These are phyloP conservation scores for Apteryx mantelli DNA, from an alignment of 2,113 vertebrate genomes.

Conservation along the genomic window DNA sequence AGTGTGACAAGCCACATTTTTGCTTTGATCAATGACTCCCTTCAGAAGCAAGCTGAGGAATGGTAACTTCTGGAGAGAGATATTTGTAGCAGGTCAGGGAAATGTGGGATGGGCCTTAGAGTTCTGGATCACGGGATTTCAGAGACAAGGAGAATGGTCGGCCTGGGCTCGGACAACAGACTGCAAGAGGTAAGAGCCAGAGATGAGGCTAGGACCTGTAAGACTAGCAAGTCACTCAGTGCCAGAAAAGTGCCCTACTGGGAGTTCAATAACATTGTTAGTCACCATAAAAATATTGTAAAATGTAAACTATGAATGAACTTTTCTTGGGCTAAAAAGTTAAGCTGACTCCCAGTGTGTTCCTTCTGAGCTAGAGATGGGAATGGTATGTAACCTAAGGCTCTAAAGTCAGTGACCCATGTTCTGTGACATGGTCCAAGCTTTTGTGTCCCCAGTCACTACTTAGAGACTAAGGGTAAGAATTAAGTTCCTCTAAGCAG, in stretches of 20 bases:
- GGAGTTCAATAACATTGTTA: constrained; percentile 36
- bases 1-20: background rate
- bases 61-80: background rate
- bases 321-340: background rate
- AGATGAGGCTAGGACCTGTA: background rate
- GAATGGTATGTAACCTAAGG: background rate
- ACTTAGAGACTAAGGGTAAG: background rate
- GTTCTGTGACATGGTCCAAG: background rate
- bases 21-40: background rate
- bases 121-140: background rate
- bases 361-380: background rate
- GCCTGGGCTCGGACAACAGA: background rate
- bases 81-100: background rate
- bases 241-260: background rate
- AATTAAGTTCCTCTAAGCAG: background rate
- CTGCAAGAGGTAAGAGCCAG: background rate
- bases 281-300: constrained; percentile 18
- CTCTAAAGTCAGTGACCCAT: background rate
- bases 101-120: background rate
- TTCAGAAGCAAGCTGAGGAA: background rate
- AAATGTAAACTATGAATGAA: constrained; percentile 15
- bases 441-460: background rate
- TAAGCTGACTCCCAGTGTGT: background rate
- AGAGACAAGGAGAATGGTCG: background rate
- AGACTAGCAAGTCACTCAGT: background rate